These are phyloP conservation scores for Melitaea athalia DNA, from an alignment of 2,888 invertebrate species.

Conservation along the genomic window DNA sequence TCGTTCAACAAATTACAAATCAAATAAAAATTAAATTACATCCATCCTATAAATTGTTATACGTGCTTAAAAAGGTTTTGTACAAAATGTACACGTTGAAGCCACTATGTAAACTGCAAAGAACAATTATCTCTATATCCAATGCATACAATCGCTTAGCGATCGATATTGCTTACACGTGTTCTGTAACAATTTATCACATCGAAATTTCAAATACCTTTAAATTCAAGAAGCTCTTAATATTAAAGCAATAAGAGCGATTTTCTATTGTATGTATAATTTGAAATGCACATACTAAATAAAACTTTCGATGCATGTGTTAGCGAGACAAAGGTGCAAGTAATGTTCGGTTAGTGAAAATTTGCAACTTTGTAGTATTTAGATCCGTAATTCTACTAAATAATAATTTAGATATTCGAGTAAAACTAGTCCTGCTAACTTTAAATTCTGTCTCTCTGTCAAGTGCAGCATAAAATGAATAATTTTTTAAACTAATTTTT, in stretches of 20 bases:
- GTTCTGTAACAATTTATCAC: constrained; percentile 3
- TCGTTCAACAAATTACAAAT: no score
- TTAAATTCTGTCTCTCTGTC: no score
- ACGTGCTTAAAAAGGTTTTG: no score
- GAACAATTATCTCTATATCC: neutral
- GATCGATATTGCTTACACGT: constrained; percentile 9
- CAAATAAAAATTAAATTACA: no score
- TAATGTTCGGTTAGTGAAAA: no score
- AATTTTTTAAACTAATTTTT: no score
- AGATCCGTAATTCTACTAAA: no score
- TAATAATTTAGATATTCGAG: constrained; percentile 11
- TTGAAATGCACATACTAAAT: constrained; percentile 7
- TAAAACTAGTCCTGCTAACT: constrained; percentile 1
- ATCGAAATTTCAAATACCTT: neutral
- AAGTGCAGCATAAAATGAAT: no score
- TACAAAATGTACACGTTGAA: neutral
- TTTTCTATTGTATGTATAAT: neutral
- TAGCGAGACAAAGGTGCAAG: constrained; percentile 14
- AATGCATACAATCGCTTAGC: neutral
- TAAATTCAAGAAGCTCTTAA: neutral
- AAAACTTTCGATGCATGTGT: constrained; percentile 24
- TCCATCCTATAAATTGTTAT: no score
- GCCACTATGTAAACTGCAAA: neutral
- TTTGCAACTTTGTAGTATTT: no score
- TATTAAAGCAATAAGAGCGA: neutral